Conservation (phyloP, 2,888 invertebrate species). For the Mechanitis mazaeus region DNA sequence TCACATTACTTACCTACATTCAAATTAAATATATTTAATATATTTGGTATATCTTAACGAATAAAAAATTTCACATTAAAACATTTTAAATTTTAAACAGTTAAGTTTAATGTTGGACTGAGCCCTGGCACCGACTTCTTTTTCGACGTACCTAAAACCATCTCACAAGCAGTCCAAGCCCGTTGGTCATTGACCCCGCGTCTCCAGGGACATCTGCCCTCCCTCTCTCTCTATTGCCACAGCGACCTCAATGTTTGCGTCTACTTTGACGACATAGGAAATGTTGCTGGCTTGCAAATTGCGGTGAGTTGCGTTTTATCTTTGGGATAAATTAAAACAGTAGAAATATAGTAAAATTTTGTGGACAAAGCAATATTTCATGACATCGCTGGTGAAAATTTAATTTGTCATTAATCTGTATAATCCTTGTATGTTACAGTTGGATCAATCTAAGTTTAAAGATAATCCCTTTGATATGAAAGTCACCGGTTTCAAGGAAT, state of each 20-base stretch:
- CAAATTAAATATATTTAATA: too few relatives aligned
- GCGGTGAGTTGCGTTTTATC: constrained; percentile 41
- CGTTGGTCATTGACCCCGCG: constrained; percentile 38
- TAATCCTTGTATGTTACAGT: background rate
- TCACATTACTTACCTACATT: too few relatives aligned
- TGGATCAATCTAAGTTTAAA: background rate
- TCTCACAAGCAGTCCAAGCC: constrained; percentile 30
- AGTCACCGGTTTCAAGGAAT: constrained; percentile 32
- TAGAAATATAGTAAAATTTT: too few relatives aligned
- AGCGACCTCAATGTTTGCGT: constrained; percentile 42
- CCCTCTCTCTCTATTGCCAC: constrained; percentile 45
- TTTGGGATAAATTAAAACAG: too few relatives aligned
- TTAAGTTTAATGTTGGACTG: background rate
- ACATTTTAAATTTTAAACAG: constrained; percentile 12
- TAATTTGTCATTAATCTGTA: too few relatives aligned
- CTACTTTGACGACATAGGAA: constrained; percentile 42
- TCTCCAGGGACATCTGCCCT: constrained; percentile 31
- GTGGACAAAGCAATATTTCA: too few relatives aligned
- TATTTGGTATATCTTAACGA: too few relatives aligned
- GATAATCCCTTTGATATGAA: background rate
- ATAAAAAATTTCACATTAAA: too few relatives aligned
- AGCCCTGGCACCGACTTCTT: constrained; percentile 2
- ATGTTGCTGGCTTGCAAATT: constrained; percentile 49
- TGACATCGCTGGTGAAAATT: too few relatives aligned
- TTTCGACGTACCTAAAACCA: background rate